Evolutionary conservation across 1,140 invertebrate species (phyloP).

Genomic region (Carcinoscorpius rotundicauda): DNA sequence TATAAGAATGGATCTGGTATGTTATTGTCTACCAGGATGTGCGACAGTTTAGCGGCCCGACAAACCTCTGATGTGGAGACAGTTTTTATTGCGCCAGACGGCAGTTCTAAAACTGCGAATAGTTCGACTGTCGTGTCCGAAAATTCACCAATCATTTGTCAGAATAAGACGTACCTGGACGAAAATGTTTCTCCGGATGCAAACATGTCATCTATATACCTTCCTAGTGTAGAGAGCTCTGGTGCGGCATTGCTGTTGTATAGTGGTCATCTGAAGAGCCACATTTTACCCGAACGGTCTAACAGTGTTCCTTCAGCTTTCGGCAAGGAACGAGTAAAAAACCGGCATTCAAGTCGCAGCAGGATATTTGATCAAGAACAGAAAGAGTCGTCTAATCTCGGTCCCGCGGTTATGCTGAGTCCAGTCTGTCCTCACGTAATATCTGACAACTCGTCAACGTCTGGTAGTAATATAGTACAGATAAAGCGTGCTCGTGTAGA

Average conservation of each 20-base stretch:
- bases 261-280: constrained; percentile 28
- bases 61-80: too few species aligned
- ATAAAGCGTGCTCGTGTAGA: constrained; percentile 84
- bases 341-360: background rate
- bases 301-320: background rate
- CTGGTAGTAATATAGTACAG: constrained; percentile 35
- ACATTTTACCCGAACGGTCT: too few species aligned
- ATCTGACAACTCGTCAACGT: too few species aligned
- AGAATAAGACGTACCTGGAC: constrained; percentile 5
- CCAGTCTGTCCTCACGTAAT: constrained; percentile 1
- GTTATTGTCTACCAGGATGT: too few species aligned
- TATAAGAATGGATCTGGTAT: background rate
- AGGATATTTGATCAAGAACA: background rate
- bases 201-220: background rate
- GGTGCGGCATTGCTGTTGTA: constrained; percentile 23
- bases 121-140: too few species aligned
- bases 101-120: too few species aligned
- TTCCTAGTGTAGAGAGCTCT: background rate
- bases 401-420: constrained; percentile 5
- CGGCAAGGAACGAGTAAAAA: constrained; percentile 27
- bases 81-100: too few species aligned
- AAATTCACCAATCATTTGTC: background rate
- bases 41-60: too few species aligned
- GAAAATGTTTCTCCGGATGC: background rate
- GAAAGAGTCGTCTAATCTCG: constrained; percentile 9